Conservation (phyloP, 35 echinoderm and acorn worm species). For the Lytechinus variegatus region DNA sequence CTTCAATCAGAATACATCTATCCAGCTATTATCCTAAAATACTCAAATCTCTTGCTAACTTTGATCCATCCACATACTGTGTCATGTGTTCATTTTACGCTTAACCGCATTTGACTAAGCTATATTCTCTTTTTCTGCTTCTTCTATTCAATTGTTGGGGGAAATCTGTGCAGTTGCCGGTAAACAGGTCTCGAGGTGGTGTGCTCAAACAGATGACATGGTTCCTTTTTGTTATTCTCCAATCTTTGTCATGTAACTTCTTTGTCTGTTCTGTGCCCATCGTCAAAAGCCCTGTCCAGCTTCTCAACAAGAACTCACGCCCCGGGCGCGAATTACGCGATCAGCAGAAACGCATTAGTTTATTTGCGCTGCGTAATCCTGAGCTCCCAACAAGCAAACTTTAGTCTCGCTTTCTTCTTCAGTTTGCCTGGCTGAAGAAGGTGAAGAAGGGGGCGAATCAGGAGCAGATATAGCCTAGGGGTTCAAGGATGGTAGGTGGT, state of each 20-base stretch:
- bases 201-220: background rate
- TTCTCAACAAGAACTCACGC: slow-evolving; percentile 37
- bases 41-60: slow-evolving; percentile 33
- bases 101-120: slow-evolving; percentile 54
- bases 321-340: slow-evolving; percentile 40
- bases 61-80: background rate
- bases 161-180: slow-evolving; percentile 14
- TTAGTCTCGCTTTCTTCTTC: background rate
- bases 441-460: slow-evolving; percentile 35
- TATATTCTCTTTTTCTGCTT: background rate
- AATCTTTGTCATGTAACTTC: slow-evolving; percentile 37
- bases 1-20: slow-evolving; percentile 22
- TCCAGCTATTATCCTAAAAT: slow-evolving; percentile 31
- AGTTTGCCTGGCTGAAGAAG: background rate
- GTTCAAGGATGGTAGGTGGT: slow-evolving; percentile 45
- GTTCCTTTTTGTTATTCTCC: slow-evolving; percentile 14
- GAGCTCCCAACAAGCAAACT: slow-evolving; percentile 34
- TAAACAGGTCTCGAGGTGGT: slow-evolving; percentile 47
- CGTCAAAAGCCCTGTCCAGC: background rate
- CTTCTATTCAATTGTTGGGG: background rate
- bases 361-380: slow-evolving; percentile 51
- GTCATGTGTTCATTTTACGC: slow-evolving; percentile 51
- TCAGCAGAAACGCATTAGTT: slow-evolving; percentile 49
- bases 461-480: slow-evolving; percentile 23
- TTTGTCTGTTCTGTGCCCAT: slow-evolving; percentile 1